Base-by-base conservation (phyloP, 2,888 invertebrate genomes). In the Seira ritae region DNA sequence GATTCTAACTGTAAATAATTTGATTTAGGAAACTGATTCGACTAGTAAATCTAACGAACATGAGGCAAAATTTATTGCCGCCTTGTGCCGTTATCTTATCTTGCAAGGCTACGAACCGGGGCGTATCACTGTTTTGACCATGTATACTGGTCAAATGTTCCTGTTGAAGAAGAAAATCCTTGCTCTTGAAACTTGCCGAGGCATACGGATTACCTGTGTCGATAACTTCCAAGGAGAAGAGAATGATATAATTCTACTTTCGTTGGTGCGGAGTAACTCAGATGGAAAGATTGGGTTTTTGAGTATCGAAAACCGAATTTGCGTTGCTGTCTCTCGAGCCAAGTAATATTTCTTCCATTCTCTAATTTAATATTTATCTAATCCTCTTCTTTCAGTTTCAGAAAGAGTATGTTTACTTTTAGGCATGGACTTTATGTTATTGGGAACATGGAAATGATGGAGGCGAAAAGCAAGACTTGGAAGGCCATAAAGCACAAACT, bases 181-280 rank as follows among this genome's bases (percentile, higher is more conserved):
- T 0, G n/a, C 17, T 55, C 17, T n/a, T 22, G 60, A 69, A 0
- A 81, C 91, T 0, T 90, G 93, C 2, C 89, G 91, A 31, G 92
- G 92, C 55, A 92, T 95, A 4, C 91, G 92, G 85, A 92, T 95
- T 20, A 92, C 93, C 0, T 93, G 94, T 0, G 94, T 96, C 0
- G 96, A 96, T 90, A 95, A 95, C 90, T 96, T 93, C 89, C 96
- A 96, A 91, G 96, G 96, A 0, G 94, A 95, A 89, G 96, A 96
- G 91, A 94, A 93, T 89, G 94, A 94, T 90, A 95, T 96, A 89
- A 94, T 96, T 73, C 92, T 96, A 86, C 91, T 96, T 83, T 96
- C 96, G 0, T 90, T 96, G 15, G 96, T 96, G 0, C 92, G 96
- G 89, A 96, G 94, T 90, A 96, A 95, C 91, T 90, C 91, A 65